Percentiles rank a stretch among this genome's conserved stretches.
Conservation (phyloP, 2,113 vertebrate genomes). For the Ctenodactylus gundi region DNA sequence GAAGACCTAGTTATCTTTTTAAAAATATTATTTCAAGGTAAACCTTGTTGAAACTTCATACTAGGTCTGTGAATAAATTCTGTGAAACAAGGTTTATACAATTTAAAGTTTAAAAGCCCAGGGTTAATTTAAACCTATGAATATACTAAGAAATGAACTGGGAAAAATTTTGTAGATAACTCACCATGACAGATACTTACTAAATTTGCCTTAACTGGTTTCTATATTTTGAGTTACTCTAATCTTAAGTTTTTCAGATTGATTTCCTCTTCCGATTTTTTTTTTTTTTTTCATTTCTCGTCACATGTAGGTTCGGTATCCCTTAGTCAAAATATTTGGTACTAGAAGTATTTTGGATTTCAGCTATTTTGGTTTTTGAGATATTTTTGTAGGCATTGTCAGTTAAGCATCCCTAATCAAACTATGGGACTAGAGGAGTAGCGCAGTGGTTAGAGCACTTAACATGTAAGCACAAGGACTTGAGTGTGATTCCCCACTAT, state of each 20-base stretch:
- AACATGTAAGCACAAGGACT: too few relatives aligned
- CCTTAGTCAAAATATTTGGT: not conserved
- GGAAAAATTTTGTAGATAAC: not conserved
- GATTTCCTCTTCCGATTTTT: not conserved
- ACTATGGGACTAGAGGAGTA: too few relatives aligned
- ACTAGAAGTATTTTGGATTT: not conserved
- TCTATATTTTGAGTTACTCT: not conserved
- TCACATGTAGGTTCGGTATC: not conserved
- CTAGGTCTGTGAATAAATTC: not conserved
- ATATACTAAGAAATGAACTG: not conserved
- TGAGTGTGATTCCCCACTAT: too few relatives aligned
- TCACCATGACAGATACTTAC: not conserved
- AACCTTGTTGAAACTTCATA: not conserved
- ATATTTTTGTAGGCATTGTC: too few relatives aligned
- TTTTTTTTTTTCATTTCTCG: not conserved
- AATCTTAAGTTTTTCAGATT: not conserved
- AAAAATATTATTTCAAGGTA: not conserved
- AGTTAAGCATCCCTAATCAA: too few relatives aligned
- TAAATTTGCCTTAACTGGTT: not conserved
- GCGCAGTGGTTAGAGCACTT: too few relatives aligned
- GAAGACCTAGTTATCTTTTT: not conserved
- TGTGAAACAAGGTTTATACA: not conserved
- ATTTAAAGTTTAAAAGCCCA: conserved; percentile 7
- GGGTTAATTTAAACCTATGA: not conserved
- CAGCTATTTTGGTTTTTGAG: not conserved